Evolutionary conservation across 2,797 vertebrate genomes (phyloP), one percentile per base, ranked within the genome.

Genomic region (Pygocentrus nattereri): DNA sequence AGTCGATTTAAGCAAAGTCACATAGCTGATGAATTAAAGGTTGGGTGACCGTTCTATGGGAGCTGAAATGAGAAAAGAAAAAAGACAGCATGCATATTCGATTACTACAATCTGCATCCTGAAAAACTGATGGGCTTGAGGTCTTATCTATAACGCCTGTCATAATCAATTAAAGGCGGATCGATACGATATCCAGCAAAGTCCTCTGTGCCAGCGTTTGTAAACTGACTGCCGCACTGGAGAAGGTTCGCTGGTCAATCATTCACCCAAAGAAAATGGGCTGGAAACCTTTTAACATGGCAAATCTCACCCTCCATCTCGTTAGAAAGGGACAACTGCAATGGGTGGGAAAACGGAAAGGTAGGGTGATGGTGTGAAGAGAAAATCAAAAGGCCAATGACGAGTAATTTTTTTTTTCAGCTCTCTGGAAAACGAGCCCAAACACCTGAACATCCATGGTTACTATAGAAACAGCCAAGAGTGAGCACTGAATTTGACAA

Each of bases 1-100:
- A 82, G 85, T 87, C 82, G 73, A 89, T 86, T 85, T 67, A 44
- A 86, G 79, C 52, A 78, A 86, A 81, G 80, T 89, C 61, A 65
- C 50, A 72, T n/a, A 64, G 41, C 12, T 27, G 58, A 13, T 30
- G 23, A 16, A 25, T 21, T 74, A 81, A 41, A 69, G 59, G 30
- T 8, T 38, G 38, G 38, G 38, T 54, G 58, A 58, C 50, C 31
- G 30, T 74, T 58, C 12, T 21, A 41, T 13, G 5, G 41, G 16
- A 75, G 23, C 13, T n/a, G 18, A 34, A 76, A 34, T 4, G 19
- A 67, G 56, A 30, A 38, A 38, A 38, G 38, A 8, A 38, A 38
- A 5, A 38, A 8, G 38, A 38, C 38, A 38, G 13, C n/a, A 11
- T 38, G 1, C 15, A 50, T 25, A 47, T 64, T 74, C 47, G 67